phyloP scores from a whole-genome alignment of 1,140 invertebrate species.

The Magallana angulata region DNA sequence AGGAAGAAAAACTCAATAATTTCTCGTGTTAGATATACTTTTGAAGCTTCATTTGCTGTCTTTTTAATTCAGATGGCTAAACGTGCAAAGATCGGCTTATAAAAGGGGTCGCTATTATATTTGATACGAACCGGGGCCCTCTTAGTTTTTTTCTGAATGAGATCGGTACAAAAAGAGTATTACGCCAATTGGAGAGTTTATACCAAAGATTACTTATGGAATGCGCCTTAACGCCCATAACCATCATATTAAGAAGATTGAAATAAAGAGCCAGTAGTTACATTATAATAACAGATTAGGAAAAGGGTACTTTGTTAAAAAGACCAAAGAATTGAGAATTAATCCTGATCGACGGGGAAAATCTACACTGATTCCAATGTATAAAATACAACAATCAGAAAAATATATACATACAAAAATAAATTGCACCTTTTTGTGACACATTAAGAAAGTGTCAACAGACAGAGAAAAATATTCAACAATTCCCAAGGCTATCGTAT shows the following conservation, averaged over 20 bases:
- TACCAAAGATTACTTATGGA: constrained; percentile 5
- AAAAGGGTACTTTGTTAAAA: neutral
- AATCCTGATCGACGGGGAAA: neutral
- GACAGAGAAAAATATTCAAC: neutral
- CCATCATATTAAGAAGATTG: neutral
- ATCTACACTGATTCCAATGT: neutral
- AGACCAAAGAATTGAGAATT: constrained; percentile 6
- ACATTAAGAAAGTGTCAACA: neutral
- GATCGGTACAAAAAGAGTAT: neutral
- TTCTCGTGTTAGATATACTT: neutral
- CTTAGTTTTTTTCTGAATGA: neutral
- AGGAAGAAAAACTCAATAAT: neutral
- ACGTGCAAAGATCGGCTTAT: constrained; percentile 1
- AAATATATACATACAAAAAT: neutral
- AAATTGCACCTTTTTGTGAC: constrained; percentile 14
- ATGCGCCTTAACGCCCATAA: neutral
- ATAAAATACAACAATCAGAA: neutral
- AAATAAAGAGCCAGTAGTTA: neutral
- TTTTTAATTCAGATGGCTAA: neutral
- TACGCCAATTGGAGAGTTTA: neutral
- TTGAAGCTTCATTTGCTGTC: neutral
- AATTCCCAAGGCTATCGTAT: neutral
- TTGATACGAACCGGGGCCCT: neutral
- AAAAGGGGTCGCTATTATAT: neutral
- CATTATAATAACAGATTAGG: neutral